Conservation (phyloP, 2,888 invertebrate species). For the Nycteola revayana region DNA sequence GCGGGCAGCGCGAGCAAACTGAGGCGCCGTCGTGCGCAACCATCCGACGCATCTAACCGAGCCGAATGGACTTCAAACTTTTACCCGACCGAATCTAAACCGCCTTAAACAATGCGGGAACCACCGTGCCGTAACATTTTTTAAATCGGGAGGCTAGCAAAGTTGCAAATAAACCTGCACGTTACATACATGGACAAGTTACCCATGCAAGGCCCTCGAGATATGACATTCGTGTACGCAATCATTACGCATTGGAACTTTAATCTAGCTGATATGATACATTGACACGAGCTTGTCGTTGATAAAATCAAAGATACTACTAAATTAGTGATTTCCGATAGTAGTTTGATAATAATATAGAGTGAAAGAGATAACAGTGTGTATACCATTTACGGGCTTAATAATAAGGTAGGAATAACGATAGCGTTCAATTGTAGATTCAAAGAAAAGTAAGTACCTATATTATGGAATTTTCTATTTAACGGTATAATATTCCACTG, state of each 20-base stretch:
- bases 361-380: not conserved
- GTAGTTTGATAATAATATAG: slow-evolving; percentile 18
- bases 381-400: not conserved
- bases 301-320: slow-evolving; percentile 38
- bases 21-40: slow-evolving; percentile 58
- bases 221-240: slow-evolving; percentile 61
- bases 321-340: slow-evolving; percentile 27
- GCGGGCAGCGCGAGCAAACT: slow-evolving; percentile 77
- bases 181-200: slow-evolving; percentile 67
- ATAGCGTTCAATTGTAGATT: slow-evolving; percentile 16
- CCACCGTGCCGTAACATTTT: slow-evolving; percentile 31
- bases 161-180: slow-evolving; percentile 69
- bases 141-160: slow-evolving; percentile 58
- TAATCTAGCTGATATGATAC: slow-evolving; percentile 43
- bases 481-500: slow-evolving; percentile 37
- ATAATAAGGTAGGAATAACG: slow-evolving; percentile 16
- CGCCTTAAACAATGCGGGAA: slow-evolving; percentile 33
- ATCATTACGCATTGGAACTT: slow-evolving; percentile 50
- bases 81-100: slow-evolving; percentile 66
- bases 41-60: slow-evolving; percentile 62
- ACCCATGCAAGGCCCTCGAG: slow-evolving; percentile 67
- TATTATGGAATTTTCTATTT: slow-evolving; percentile 25
- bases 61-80: slow-evolving; percentile 72
- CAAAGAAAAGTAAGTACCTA: too few species aligned
- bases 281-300: slow-evolving; percentile 32